A percentile compares a stretch with the other conserved stretches of the same genome.
phyloP scores from a whole-genome alignment of 1,140 invertebrate genomes.

The Achroia grisella region DNA sequence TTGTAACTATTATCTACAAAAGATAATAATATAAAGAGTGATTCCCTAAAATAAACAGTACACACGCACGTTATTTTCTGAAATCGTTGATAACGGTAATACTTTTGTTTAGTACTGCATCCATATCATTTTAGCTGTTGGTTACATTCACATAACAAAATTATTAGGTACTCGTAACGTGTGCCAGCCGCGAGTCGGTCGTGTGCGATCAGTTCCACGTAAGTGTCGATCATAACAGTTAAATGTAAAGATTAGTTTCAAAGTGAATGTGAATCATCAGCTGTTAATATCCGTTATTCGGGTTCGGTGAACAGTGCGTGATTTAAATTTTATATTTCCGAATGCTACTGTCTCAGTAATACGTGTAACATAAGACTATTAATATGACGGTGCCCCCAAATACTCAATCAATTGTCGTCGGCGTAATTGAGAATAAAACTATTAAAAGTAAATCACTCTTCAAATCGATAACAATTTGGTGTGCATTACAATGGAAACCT shows the following conservation, averaged over 20 bases:
- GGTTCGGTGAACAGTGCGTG: conserved; percentile 2
- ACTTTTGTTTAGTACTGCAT: no score
- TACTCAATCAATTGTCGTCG: conserved; percentile 18
- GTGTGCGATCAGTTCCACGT: conserved; percentile 7
- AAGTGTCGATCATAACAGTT: not conserved
- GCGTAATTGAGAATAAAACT: conserved; percentile 17
- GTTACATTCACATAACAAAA: conserved; percentile 11
- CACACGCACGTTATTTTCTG: no score
- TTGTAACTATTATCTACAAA: no score
- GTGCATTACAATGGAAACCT: conserved; percentile 11
- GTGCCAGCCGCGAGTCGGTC: conserved; percentile 7
- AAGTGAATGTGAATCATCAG: conserved; percentile 1
- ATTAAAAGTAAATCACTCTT: conserved; percentile 7
- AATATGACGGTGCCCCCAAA: conserved; percentile 27
- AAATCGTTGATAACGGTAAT: no score
- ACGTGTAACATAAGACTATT: no score
- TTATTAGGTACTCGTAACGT: conserved; percentile 2
- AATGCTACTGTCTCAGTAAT: not conserved
- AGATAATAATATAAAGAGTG: no score
- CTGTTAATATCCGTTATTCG: not conserved
- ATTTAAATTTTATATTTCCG: not conserved
- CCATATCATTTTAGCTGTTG: not conserved
- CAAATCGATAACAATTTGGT: conserved; percentile 18
- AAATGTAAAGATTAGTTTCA: not conserved
- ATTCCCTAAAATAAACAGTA: no score